phyloP scores from a whole-genome alignment of 1,140 invertebrate species.

The Neodiprion pinetum region DNA sequence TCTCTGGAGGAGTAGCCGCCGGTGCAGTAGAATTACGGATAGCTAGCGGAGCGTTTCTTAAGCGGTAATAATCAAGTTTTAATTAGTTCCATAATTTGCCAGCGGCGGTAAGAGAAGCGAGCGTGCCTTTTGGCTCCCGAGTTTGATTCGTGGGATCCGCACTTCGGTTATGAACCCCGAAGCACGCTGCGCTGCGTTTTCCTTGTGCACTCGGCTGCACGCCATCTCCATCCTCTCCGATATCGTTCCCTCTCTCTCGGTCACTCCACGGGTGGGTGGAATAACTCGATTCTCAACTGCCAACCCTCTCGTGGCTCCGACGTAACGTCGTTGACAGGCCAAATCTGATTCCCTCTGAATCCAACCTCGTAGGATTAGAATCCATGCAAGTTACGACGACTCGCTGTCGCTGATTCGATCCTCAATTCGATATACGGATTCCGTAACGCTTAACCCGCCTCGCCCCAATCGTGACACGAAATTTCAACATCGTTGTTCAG shows the following conservation, averaged over 20 bases:
- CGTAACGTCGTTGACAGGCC: neutral
- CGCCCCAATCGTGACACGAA: no score
- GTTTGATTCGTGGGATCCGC: constrained; percentile 11
- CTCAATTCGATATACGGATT: neutral
- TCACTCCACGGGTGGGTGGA: neutral
- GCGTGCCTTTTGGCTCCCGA: neutral
- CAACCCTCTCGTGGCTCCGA: neutral
- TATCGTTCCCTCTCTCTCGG: neutral
- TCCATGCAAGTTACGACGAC: neutral
- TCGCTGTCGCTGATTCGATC: neutral
- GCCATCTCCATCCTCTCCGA: neutral
- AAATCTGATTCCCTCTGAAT: neutral
- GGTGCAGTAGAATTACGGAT: no score
- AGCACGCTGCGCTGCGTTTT: neutral
- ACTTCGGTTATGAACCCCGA: neutral
- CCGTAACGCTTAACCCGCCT: no score
- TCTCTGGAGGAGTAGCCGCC: no score
- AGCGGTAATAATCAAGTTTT: constrained; percentile 19
- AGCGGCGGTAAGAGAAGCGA: neutral
- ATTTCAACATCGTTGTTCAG: no score
- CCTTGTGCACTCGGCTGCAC: no score
- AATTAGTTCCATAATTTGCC: constrained; percentile 16
- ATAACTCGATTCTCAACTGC: neutral
- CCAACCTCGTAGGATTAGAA: neutral
- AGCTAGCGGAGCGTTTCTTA: constrained; percentile 8